Evolutionary conservation across 2,888 invertebrate genomes (phyloP), one percentile per base, ranked within the genome.

Genomic region (Andricus curvator): DNA sequence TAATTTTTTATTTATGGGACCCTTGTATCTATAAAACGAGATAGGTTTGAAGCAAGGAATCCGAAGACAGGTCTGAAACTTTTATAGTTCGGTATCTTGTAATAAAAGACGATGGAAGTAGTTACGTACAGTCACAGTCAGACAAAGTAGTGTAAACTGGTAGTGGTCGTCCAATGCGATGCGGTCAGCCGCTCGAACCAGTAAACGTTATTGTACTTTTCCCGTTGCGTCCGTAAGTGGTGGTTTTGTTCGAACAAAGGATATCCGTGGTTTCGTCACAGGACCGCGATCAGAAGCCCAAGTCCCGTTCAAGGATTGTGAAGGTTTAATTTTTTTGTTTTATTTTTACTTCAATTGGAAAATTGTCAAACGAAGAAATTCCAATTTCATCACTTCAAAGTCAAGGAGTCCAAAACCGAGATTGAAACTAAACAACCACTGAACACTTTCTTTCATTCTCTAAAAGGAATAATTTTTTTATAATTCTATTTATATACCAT

Each of bases 61-160:
- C 20, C 11, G 48, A 29, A 48, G 74, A 74, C 20, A 56, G 11
- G 48, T 51, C 74, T 37, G 33, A 37, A 74, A 56, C 51, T 74
- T 70, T 70, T 70, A 70, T 70, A 70, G 20, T 74, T 56, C 5
- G 74, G 56, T 56, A 6, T n/a, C 51, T 51, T 51, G 29, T 29
- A 70, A 56, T 74, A 74, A 74, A 56, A 74, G 17, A 48, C 15
- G 56, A 15, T 41, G 29, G 44, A 20, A 70, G 74, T 56, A 74
- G 56, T 74, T 33, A 37, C 56, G 17, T 37, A 9, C 33, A 56
- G 74, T 74, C 56, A 29, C n/a, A 9, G 60, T 60, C 74, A 33
- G 74, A 74, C 70, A 74, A 74, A 74, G 74, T 74, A 56, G 74
- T 74, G 74, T 74, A 74, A 74, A 74, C 56, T 74, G 29, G 56